Conservation (phyloP, 2,113 vertebrate genomes). For the Podarcis raffonei region DNA sequence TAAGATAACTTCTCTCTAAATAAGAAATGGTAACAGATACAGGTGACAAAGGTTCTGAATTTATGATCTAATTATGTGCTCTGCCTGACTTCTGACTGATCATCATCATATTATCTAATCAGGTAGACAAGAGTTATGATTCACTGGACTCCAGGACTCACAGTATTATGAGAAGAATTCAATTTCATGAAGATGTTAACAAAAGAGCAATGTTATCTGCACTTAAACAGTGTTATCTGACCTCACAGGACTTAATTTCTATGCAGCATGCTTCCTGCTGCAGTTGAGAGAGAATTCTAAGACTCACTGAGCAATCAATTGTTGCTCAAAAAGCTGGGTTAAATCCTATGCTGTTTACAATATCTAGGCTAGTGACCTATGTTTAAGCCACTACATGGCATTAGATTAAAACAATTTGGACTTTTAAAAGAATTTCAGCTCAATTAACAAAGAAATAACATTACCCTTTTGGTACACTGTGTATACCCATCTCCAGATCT, state of each 20-base stretch:
- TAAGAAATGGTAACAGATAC: conserved; percentile 31
- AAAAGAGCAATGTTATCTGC: conserved; percentile 60
- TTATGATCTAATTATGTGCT: conserved; percentile 72
- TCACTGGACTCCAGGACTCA: conserved; percentile 75
- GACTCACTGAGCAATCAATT: conserved; percentile 69
- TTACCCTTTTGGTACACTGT: conserved; percentile 23
- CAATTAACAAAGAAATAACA: conserved; percentile 33
- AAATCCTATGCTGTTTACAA: conserved; percentile 71
- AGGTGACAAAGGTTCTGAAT: conserved; percentile 47
- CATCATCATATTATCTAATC: conserved; percentile 77
- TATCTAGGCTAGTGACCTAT: conserved; percentile 55
- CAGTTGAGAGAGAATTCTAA: conserved; percentile 35
- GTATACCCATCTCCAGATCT: conserved; percentile 23
- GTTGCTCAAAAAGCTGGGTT: conserved; percentile 59
- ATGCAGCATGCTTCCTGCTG: conserved; percentile 52
- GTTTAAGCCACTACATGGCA: conserved; percentile 37
- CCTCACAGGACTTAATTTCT: conserved; percentile 48
- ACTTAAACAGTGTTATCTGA: conserved; percentile 73
- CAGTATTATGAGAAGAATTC: conserved; percentile 75
- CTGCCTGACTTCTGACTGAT: conserved; percentile 72
- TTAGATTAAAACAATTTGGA: conserved; percentile 61
- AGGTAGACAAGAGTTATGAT: conserved; percentile 75
- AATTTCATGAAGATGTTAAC: conserved; percentile 65
- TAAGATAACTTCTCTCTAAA: conserved; percentile 44
- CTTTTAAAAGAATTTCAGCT: conserved; percentile 59